Percentiles rank a stretch among this genome's conserved stretches.
phyloP scores from a whole-genome alignment of 2,888 invertebrate species.

The Listrodromus nycthemerus region DNA sequence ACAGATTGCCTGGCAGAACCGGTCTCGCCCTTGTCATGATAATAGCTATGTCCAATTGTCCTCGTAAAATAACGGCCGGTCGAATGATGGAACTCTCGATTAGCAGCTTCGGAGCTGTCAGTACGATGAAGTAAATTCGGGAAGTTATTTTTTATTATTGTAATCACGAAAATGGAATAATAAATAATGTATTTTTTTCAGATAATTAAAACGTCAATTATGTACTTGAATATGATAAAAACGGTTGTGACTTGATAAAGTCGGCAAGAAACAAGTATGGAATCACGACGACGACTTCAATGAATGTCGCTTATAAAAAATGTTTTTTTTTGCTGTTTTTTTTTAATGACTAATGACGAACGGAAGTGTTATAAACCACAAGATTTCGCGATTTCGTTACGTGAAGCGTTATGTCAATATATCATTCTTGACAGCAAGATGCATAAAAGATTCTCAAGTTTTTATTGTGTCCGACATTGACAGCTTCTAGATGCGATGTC shows the following conservation, averaged over 20 bases:
- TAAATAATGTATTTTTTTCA: slow-evolving; percentile 41
- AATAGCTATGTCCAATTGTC: slow-evolving; percentile 72
- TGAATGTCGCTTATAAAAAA: slow-evolving; percentile 2
- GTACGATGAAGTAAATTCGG: slow-evolving; percentile 57
- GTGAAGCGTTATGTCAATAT: neutral
- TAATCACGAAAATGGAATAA: neutral
- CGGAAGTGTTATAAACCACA: neutral
- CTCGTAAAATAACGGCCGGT: slow-evolving; percentile 77
- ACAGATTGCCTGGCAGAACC: slow-evolving; percentile 71
- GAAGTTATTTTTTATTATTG: neutral
- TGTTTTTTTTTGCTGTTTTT: slow-evolving; percentile 13
- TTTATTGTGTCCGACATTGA: neutral
- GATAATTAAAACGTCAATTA: slow-evolving; percentile 73
- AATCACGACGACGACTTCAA: neutral
- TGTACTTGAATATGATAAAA: slow-evolving; percentile 75
- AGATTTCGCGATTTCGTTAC: neutral
- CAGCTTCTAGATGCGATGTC: neutral
- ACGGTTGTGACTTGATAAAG: slow-evolving; percentile 46
- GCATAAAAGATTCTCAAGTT: neutral
- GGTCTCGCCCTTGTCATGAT: slow-evolving; percentile 73
- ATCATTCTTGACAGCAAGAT: slow-evolving; percentile 14
- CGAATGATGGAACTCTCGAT: slow-evolving; percentile 75
- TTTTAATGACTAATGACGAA: neutral
- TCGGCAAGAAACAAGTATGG: neutral
- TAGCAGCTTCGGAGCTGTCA: slow-evolving; percentile 76